These are phyloP conservation scores for Octodon degus DNA, from an alignment of 2,113 vertebrate genomes.

Conservation along the genomic window DNA sequence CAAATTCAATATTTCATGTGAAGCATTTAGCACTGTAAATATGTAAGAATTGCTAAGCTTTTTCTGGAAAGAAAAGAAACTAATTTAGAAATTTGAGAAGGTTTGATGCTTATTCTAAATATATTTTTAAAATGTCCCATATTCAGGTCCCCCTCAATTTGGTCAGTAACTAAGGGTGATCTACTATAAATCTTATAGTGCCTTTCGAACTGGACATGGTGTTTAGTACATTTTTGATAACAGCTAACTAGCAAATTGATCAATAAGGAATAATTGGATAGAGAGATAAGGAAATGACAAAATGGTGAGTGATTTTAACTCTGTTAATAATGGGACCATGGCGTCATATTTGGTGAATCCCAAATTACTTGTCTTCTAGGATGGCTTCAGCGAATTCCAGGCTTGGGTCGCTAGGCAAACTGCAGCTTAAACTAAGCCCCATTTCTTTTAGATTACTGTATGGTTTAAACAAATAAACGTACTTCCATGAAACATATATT, in stretches of 20 bases:
- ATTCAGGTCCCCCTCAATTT: background rate
- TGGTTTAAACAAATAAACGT: slow-evolving; percentile 47
- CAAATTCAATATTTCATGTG: background rate
- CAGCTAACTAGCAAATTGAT: slow-evolving; percentile 28
- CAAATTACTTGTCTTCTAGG: background rate
- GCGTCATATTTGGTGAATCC: background rate
- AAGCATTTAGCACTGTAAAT: background rate
- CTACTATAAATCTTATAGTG: background rate
- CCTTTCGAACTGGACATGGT: background rate
- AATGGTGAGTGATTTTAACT: background rate
- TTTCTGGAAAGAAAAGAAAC: slow-evolving; percentile 15
- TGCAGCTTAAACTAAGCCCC: background rate
- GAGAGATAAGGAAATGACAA: background rate
- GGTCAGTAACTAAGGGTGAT: background rate
- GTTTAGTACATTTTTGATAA: background rate
- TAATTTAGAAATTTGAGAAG: background rate
- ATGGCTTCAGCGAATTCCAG: background rate
- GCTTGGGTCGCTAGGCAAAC: background rate
- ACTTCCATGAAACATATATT: background rate
- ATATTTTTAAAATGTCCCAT: background rate
- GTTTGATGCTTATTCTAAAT: slow-evolving; percentile 38
- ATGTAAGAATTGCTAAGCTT: background rate
- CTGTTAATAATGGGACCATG: background rate
- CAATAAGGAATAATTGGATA: background rate
- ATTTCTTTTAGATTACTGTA: slow-evolving; percentile 20